Percentiles rank a stretch among this genome's conserved stretches.
These are phyloP conservation scores for Leuciscus idus DNA, from an alignment of 2,113 vertebrate species.

Conservation along the genomic window DNA sequence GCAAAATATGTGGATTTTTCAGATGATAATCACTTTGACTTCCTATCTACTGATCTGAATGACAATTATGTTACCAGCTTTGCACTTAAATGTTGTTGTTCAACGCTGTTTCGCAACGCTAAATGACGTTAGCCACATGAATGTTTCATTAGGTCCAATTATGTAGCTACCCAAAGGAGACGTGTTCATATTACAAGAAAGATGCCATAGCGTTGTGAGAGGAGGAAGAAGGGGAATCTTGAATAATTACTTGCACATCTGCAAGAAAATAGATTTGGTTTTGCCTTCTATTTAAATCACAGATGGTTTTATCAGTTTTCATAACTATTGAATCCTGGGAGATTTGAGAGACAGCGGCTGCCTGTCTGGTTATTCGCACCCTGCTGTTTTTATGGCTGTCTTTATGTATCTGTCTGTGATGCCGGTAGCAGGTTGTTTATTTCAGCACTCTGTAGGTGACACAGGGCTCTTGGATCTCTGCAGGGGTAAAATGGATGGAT, in stretches of 20 bases:
- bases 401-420: background rate
- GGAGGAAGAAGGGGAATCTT: background rate
- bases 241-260: background rate
- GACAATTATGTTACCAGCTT: background rate
- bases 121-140: background rate
- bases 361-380: background rate
- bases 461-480: slow-evolving; percentile 19
- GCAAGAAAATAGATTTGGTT: background rate
- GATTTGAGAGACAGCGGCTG: background rate
- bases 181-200: background rate
- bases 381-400: background rate
- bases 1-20: background rate
- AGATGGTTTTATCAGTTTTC: slow-evolving; percentile 14
- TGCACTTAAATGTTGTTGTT: background rate
- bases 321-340: background rate
- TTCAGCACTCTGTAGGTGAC: slow-evolving; percentile 16
- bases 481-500: slow-evolving; percentile 23
- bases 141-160: slow-evolving; percentile 14
- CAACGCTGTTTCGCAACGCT: background rate
- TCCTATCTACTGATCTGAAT: background rate
- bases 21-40: background rate
- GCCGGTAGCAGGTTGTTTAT: slow-evolving; percentile 16
- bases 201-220: background rate
- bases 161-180: slow-evolving; percentile 5
- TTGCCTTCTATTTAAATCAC: background rate